Base-by-base conservation (phyloP, 2,888 invertebrate genomes). In the Cheilosia variabilis region DNA sequence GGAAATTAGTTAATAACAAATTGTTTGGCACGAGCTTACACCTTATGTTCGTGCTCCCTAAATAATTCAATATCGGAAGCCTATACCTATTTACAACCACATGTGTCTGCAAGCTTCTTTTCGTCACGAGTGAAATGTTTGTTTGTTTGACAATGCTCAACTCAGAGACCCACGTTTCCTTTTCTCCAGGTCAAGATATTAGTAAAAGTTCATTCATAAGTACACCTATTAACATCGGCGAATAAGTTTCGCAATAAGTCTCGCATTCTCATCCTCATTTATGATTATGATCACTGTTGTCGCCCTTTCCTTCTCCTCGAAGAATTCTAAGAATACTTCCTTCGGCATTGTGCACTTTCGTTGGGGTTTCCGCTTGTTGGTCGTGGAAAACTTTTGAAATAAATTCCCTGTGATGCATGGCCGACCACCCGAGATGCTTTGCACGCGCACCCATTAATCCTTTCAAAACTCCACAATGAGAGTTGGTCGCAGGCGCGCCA, bases 391-490 rank as follows among this genome's bases (percentile, higher is more conserved):
- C 45, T 53, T 60, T 79, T 43, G n/a, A 79, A 73, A 71, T 81
- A 72, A 86, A 86, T 76, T 86, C 72, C 17, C 45, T 41, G 34
- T 80, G 65, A 81, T 81, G 55, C 55, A 86, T 71, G 62, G 94
- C 94, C 94, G 87, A 94, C 94, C 79, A 88, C 87, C 86, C 69
- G 77, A 72, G 87, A 80, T 82, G 87, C 68, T 65, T 31, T 72
- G 87, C 75, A 87, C 81, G 69, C 82, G 47, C 65, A 78, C 72
- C 78, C 87, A 87, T 87, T 87, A 87, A 87, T 87, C 87, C 87
- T 87, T 82, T 81, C 65, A 22, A 41, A 60, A 58, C 34, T 55
- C 62, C 55, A 80, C 75, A 80, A 72, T 57, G 55, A 60, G 66
- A 27, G 24, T 75, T 41, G 57, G 57, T 50, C 68, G 41, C 27